Conservation (phyloP, 2,113 vertebrate genomes). For the Oxyura jamaicensis region DNA sequence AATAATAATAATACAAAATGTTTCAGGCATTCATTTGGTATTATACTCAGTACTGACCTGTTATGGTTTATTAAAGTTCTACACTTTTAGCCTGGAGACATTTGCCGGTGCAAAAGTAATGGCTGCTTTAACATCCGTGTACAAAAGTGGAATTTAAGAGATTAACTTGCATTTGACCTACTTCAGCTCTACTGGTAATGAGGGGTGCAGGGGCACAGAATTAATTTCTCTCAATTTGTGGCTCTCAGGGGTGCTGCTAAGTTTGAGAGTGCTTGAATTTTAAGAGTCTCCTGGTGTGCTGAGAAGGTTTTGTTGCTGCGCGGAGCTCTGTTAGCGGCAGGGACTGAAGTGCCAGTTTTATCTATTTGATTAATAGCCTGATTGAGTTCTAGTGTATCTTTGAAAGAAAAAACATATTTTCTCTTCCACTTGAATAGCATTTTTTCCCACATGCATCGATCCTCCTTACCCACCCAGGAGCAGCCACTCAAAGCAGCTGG, state of each 20-base stretch:
- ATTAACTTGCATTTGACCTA: constrained; percentile 89
- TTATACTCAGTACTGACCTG: constrained; percentile 52
- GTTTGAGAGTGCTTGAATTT: constrained; percentile 84
- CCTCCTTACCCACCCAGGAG: background rate
- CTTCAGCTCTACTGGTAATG: constrained; percentile 84
- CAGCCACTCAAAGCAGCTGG: background rate
- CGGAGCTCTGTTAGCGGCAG: constrained; percentile 54
- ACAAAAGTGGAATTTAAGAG: constrained; percentile 84
- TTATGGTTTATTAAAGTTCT: constrained; percentile 73
- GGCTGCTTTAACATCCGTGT: constrained; percentile 75
- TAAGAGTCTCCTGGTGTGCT: constrained; percentile 80
- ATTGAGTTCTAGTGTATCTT: constrained; percentile 48
- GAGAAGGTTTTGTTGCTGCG: constrained; percentile 68
- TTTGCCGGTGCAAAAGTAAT: constrained; percentile 70
- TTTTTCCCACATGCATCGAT: background rate
- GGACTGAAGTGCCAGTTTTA: constrained; percentile 68
- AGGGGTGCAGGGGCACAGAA: constrained; percentile 84
- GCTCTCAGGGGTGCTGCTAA: constrained; percentile 84
- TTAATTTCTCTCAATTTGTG: constrained; percentile 89
- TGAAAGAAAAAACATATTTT: constrained; percentile 46
- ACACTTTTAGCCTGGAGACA: constrained; percentile 68
- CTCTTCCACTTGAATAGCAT: background rate
- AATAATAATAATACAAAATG: background rate
- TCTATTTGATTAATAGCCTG: constrained; percentile 56
- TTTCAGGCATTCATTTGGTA: constrained; percentile 48